These are phyloP conservation scores for Tineola bisselliella DNA, from an alignment of 2,888 invertebrate genomes.

Conservation along the genomic window DNA sequence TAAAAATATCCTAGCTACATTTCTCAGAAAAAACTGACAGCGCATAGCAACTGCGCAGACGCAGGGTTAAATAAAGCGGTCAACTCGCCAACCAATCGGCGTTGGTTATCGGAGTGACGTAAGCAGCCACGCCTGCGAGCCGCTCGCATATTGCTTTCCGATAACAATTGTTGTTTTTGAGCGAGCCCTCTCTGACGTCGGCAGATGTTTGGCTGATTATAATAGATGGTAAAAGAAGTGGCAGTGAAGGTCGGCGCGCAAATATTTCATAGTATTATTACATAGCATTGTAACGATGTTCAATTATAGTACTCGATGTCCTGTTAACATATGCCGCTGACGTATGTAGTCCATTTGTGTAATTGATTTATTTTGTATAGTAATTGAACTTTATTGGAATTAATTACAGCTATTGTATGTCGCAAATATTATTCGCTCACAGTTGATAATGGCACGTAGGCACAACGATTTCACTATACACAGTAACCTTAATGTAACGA, in stretches of 20 bases:
- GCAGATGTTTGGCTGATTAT: background rate
- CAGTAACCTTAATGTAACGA: too few relatives aligned
- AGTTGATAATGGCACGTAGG: too few relatives aligned
- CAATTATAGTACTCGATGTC: too few relatives aligned
- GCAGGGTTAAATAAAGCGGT: slow-evolving; percentile 56
- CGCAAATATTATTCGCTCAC: too few relatives aligned
- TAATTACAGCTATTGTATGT: background rate
- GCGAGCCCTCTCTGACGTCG: slow-evolving; percentile 11
- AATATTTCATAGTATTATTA: too few relatives aligned
- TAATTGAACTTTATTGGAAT: background rate
- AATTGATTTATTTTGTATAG: background rate
- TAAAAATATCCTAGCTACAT: slow-evolving; percentile 35
- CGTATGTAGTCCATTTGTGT: too few relatives aligned
- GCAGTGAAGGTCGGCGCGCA: background rate
- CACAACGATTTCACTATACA: too few relatives aligned
- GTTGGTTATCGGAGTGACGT: slow-evolving; percentile 45
- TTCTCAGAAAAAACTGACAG: slow-evolving; percentile 34
- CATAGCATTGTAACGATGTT: too few relatives aligned
- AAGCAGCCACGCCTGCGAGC: slow-evolving; percentile 63
- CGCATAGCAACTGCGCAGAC: slow-evolving; percentile 57
- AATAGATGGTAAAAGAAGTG: background rate
- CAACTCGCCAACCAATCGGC: slow-evolving; percentile 38
- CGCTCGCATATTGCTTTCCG: slow-evolving; percentile 18
- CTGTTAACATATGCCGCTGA: too few relatives aligned
- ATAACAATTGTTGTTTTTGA: slow-evolving; percentile 27